These are phyloP conservation scores for Carcinoscorpius rotundicauda DNA, from an alignment of 1,140 invertebrate species.

Conservation along the genomic window DNA sequence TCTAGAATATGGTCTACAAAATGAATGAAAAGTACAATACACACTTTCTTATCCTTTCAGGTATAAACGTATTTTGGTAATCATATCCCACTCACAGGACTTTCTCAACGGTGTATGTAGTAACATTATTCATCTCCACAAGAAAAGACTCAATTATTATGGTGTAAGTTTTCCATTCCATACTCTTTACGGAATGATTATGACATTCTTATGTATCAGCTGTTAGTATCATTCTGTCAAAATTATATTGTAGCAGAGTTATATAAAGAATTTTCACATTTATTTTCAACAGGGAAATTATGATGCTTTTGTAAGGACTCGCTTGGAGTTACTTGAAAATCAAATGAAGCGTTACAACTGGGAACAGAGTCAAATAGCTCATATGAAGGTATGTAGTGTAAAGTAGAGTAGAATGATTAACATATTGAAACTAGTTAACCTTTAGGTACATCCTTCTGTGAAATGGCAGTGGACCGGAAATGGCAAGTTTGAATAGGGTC, in stretches of 20 bases:
- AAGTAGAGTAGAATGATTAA: too few species aligned
- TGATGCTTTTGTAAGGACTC: slow-evolving; percentile 84
- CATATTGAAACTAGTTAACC: too few species aligned
- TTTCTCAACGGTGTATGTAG: slow-evolving; percentile 99
- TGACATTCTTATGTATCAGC: background rate
- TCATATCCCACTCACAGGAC: slow-evolving; percentile 99
- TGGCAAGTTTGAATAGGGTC: too few species aligned
- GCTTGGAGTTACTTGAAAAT: slow-evolving; percentile 91
- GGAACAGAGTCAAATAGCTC: slow-evolving; percentile 98
- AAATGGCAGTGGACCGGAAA: too few species aligned
- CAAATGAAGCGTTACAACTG: slow-evolving; percentile 99
- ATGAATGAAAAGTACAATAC: too few species aligned
- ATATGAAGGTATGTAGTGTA: slow-evolving; percentile 76
- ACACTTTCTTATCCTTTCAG: slow-evolving; percentile 33
- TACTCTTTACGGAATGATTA: slow-evolving; percentile 3
- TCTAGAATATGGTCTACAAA: too few species aligned
- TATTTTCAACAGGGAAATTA: slow-evolving; percentile 57
- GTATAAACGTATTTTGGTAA: slow-evolving; percentile 93
- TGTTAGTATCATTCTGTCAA: too few species aligned
- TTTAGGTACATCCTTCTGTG: too few species aligned
- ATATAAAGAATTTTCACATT: too few species aligned
- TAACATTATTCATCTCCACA: slow-evolving; percentile 93
- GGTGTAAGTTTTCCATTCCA: slow-evolving; percentile 47
- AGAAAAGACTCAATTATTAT: slow-evolving; percentile 88
- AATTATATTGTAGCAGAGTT: too few species aligned